Conservation (phyloP, 1,140 invertebrate genomes). For the Odontomachus brunneus region DNA sequence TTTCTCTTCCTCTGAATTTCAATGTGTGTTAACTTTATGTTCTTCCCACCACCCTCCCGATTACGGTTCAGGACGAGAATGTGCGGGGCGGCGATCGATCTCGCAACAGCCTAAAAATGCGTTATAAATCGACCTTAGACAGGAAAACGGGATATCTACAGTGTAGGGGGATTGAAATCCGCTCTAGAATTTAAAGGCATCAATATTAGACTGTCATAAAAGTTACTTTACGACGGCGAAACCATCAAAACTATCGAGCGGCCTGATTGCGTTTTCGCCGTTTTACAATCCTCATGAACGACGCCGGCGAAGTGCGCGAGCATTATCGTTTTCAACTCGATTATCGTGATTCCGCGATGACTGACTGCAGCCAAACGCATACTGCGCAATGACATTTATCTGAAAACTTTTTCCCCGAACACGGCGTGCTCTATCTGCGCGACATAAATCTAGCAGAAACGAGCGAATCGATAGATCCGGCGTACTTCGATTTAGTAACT, state of each 20-base stretch:
- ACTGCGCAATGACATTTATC: conserved; percentile 59
- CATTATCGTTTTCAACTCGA: conserved; percentile 61
- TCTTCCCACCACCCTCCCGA: too few species aligned
- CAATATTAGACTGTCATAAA: conserved; percentile 56
- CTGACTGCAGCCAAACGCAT: conserved; percentile 37
- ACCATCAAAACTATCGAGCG: conserved; percentile 61
- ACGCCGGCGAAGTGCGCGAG: conserved; percentile 43
- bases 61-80: not conserved
- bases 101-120: conserved; percentile 11
- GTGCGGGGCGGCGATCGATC: not conserved
- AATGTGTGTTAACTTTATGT: conserved; percentile 12
- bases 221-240: conserved; percentile 49
- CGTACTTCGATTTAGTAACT: conserved; percentile 31
- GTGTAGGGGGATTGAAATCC: conserved; percentile 18
- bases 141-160: not conserved
- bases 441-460: conserved; percentile 55
- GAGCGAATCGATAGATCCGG: conserved; percentile 35
- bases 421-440: conserved; percentile 42
- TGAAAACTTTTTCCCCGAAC: conserved; percentile 52
- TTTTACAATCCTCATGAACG: conserved; percentile 58
- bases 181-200: conserved; percentile 55
- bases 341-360: conserved; percentile 56
- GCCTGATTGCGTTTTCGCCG: conserved; percentile 57
- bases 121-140: not conserved
- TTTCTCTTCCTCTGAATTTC: conserved; percentile 17